Base-by-base conservation (phyloP, 2,888 invertebrate species). In the Yponomeuta evonymella region DNA sequence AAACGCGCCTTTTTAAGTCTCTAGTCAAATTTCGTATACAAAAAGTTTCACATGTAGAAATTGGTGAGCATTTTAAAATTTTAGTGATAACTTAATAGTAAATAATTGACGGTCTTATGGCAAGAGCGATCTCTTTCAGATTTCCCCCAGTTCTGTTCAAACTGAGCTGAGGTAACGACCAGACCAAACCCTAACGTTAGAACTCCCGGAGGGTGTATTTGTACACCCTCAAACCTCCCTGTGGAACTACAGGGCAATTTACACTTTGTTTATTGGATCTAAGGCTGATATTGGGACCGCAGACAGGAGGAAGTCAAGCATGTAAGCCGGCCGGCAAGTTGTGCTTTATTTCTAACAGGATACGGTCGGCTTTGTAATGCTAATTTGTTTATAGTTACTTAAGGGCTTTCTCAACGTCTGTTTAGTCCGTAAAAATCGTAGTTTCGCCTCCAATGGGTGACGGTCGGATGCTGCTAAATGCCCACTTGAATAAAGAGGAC, bases 341-440 rank as follows among this genome's bases (percentile, higher is more conserved):
- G n/a, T 67, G 43, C 67, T 48, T 15, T 67, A 67, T 67, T 48
- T 3, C 23, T 33, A 48, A 43, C 23, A n/a, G 67, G 43, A 48
- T 67, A 67, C 48, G 48, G 67, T 67, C 43, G 67, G 43, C 67
- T 67, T 67, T 67, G 43, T 43, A 48, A 67, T 48, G 67, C 67
- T 67, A 67, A 67, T 67, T 67, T 67, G 67, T 23, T 67, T 67
- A 43, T 67, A 67, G 67, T 67, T 67, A 48, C 48, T 67, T 67
- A 67, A 67, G 67, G 67, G 67, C 67, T 48, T 67, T 48, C 23
- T 67, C 23, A 67, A 23, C 48, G 43, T 67, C 67, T 67, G 67
- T 65, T 65, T 30, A 6, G 67, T 67, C 23, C 43, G n/a, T 67
- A 67, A 67, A 67, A 67, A 48, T 67, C 67, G 67, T n/a, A 43